Conservation (phyloP, 2,797 vertebrate species). For the Natrix natrix region DNA sequence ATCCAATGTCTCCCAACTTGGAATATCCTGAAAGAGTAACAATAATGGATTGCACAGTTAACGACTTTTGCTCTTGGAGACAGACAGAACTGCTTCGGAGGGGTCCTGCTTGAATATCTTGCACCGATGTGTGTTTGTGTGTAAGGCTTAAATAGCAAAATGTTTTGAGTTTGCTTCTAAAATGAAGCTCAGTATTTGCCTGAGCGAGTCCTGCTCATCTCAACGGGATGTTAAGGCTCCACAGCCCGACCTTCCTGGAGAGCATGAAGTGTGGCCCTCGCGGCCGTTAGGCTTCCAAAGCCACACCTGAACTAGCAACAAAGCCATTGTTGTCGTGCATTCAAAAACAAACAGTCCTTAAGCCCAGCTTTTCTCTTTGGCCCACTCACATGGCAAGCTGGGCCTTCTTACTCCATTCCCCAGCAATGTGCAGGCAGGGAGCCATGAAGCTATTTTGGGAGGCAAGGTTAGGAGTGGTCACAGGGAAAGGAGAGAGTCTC, state of each 20-base stretch:
- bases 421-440: background rate
- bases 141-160: background rate
- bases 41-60: background rate
- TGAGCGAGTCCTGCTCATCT: background rate
- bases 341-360: background rate
- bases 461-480: background rate
- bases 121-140: background rate
- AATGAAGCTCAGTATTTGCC: background rate
- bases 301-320: background rate
- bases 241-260: background rate
- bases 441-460: background rate
- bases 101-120: background rate
- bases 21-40: background rate
- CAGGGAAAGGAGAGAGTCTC: background rate
- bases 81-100: background rate
- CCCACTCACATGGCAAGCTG: background rate
- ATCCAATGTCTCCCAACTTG: background rate
- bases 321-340: background rate
- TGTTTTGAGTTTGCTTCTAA: background rate
- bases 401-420: background rate
- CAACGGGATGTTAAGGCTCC: background rate
- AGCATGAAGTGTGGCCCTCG: background rate
- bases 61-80: background rate
- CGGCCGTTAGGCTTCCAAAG: background rate
- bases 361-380: background rate